Evolutionary conservation across 1,140 invertebrate genomes (phyloP).

Genomic region (Luehdorfia chinensis): DNA sequence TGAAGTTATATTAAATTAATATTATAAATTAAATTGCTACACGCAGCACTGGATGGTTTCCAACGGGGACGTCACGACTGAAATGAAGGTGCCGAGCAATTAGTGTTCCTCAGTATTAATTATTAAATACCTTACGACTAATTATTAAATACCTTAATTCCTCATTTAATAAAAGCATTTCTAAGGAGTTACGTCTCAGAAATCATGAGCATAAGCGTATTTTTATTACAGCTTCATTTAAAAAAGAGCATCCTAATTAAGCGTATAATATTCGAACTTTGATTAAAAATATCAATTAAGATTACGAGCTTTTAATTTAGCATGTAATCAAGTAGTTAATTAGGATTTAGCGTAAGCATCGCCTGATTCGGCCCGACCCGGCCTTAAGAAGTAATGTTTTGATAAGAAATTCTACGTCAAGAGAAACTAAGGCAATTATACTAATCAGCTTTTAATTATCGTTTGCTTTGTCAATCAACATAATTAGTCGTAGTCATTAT

Average conservation of each 20-base stretch:
- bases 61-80: conserved; percentile 33
- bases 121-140: conserved; percentile 59
- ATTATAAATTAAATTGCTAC: too few species aligned
- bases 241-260: too few species aligned
- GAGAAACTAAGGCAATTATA: conserved; percentile 9
- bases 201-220: conserved; percentile 38
- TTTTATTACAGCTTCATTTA: too few species aligned
- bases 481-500: too few species aligned
- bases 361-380: conserved; percentile 9
- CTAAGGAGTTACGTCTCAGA: conserved; percentile 33
- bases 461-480: conserved; percentile 4
- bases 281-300: conserved; percentile 62
- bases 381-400: conserved; percentile 8
- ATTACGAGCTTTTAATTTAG: conserved; percentile 61
- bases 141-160: conserved; percentile 58
- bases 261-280: conserved; percentile 29
- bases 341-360: conserved; percentile 48
- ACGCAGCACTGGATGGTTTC: conserved; percentile 32
- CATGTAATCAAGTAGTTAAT: conserved; percentile 65
- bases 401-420: conserved; percentile 15
- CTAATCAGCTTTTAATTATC: conserved; percentile 4
- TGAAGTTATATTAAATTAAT: too few species aligned
- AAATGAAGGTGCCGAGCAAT: conserved; percentile 57
- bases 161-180: conserved; percentile 48
- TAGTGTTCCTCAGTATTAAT: conserved; percentile 56